Evolutionary conservation across 2,113 vertebrate genomes (phyloP), one percentile per base, ranked within the genome.

Genomic region (Bubalus kerabau): DNA sequence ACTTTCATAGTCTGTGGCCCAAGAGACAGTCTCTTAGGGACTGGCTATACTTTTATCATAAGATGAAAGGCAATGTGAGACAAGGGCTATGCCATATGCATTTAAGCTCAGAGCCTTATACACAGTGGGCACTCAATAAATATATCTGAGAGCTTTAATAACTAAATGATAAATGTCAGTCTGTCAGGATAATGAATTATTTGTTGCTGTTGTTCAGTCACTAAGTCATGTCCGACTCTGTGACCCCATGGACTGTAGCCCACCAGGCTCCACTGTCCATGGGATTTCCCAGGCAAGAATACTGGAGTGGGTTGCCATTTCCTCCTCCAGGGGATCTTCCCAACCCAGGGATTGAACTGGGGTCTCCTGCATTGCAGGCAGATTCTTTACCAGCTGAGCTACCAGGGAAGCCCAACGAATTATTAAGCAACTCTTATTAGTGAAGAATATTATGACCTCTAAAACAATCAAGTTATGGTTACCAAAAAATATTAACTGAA

Each of bases 351-450:
- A 71, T 71, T 5, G 0, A 71, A 36, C n/a, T 74, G 67, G n/a
- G 36, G 36, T 74, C 67, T 74, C 36, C 67, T 74, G 67, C 67
- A 40, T 74, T 74, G 1, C 36, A 74, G 21, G 21, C 19, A 74
- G 36, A 40, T 40, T 40, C 19, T 74, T 40, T 40, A 40, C n/a
- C 36, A 40, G 67, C 67, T 74, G 36, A 74, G 36, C 36, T 40
- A 74, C 36, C 19, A 74, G 21, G 67, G 36, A 74, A 74, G 36
- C 36, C 67, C 67, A 88, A 95, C 46, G 60, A 97, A 97, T 87
- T 94, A 95, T 86, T 83, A 95, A 91, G 90, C 56, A 94, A 86
- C 54, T 40, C 92, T 93, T 95, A 90, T 93, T 84, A 97, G 36
- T 90, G 28, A 97, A 97, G 80, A 86, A 60, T 71, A 86, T 59